phyloP scores from a whole-genome alignment of 2,888 invertebrate genomes.

The Anarsia innoxiella region DNA sequence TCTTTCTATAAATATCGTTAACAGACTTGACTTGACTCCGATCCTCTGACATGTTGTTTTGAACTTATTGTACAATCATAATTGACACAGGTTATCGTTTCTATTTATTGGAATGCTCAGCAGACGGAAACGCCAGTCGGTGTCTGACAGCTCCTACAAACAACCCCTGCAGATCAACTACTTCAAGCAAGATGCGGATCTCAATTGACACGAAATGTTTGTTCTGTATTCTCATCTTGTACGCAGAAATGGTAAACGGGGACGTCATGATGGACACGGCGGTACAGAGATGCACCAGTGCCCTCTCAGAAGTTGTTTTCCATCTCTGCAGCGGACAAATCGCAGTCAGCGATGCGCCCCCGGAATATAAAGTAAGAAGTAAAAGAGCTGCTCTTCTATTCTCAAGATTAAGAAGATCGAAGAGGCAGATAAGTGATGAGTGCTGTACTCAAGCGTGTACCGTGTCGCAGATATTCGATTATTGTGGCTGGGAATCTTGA shows the following conservation, averaged over 20 bases:
- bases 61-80: constrained; percentile 59
- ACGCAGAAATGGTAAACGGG: constrained; percentile 30
- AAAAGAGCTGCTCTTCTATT: constrained; percentile 41
- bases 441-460: constrained; percentile 52
- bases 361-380: constrained; percentile 32
- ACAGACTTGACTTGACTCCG: constrained; percentile 48
- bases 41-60: constrained; percentile 64
- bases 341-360: constrained; percentile 32
- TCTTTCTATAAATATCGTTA: constrained; percentile 62
- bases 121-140: constrained; percentile 61
- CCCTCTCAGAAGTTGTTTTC: constrained; percentile 28
- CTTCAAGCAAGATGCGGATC: too few relatives aligned
- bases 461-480: constrained; percentile 47
- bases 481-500: constrained; percentile 59
- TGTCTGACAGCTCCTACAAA: constrained; percentile 29
- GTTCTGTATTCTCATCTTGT: constrained; percentile 35
- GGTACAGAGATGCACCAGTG: constrained; percentile 42
- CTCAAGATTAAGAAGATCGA: constrained; percentile 31
- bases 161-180: too few relatives aligned
- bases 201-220: too few relatives aligned
- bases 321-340: too few relatives aligned
- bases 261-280: constrained; percentile 38
- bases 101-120: constrained; percentile 57
- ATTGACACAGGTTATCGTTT: constrained; percentile 68
- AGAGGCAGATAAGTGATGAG: constrained; percentile 44